phyloP scores from a whole-genome alignment of 2,888 invertebrate genomes.

The Acanthosepion esculentum region DNA sequence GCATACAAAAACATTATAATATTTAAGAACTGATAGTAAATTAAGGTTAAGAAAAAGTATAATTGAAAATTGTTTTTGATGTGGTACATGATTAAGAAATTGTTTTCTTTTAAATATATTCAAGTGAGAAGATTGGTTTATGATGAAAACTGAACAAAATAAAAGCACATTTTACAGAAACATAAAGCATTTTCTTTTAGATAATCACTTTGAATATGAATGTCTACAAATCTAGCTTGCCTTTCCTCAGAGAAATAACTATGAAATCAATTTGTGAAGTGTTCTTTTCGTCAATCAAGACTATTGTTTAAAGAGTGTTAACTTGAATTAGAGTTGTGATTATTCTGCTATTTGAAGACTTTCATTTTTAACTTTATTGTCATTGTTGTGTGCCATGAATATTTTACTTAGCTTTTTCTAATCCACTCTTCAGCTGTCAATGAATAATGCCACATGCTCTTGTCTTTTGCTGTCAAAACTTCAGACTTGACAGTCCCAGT shows the following conservation, averaged over 20 bases:
- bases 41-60: not conserved
- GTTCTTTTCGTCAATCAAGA: not conserved
- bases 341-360: not conserved
- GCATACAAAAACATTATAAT: not conserved
- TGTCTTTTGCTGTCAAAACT: not conserved
- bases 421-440: not conserved
- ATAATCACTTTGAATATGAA: not conserved
- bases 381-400: not conserved
- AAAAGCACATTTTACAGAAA: not conserved
- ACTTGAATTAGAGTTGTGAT: not conserved
- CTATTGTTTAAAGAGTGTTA: constrained; percentile 9
- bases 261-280: not conserved
- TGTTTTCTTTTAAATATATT: not conserved
- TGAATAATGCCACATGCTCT: not conserved
- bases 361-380: not conserved
- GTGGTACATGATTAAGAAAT: not conserved
- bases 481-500: not conserved
- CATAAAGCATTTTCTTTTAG: not conserved
- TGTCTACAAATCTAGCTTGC: not conserved
- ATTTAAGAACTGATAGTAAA: not conserved
- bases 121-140: not conserved
- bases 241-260: not conserved
- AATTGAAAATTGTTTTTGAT: not conserved
- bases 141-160: not conserved
- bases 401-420: not conserved